Percentiles rank a stretch among this genome's conserved stretches.
phyloP scores from a whole-genome alignment of 37 sponge, comb jelly and placozoan species.

The Geodia barretti region DNA sequence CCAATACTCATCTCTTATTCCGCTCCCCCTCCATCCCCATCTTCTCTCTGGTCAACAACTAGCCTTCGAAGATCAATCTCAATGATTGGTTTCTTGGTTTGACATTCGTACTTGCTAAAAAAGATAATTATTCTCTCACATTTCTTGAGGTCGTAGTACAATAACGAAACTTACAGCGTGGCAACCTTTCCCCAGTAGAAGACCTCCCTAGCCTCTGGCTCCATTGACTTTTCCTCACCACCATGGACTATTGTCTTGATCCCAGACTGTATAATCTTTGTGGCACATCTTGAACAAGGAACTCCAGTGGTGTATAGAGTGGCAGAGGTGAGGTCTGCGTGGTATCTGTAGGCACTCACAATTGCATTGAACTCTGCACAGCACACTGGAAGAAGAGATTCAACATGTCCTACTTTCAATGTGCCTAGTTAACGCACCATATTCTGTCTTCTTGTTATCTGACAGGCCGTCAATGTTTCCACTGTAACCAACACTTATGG shows the following conservation, averaged over 20 bases:
- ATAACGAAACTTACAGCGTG: background rate
- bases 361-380: background rate
- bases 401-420: no score
- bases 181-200: background rate
- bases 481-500: background rate
- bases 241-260: background rate
- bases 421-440: no score
- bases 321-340: background rate
- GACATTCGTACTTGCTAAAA: no score
- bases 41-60: no score
- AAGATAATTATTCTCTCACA: no score
- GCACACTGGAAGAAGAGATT: background rate
- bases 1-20: no score
- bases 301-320: background rate
- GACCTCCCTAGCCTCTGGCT: background rate
- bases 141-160: no score
- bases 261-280: background rate
- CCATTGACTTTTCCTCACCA: background rate
- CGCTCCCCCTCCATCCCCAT: no score
- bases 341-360: background rate
- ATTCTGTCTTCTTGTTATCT: no score
- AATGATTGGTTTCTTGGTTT: no score
- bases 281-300: background rate
- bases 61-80: no score
- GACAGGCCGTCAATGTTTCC: no score